phyloP scores from a whole-genome alignment of 2,888 invertebrate genomes.

The Philhelius pedissequus region DNA sequence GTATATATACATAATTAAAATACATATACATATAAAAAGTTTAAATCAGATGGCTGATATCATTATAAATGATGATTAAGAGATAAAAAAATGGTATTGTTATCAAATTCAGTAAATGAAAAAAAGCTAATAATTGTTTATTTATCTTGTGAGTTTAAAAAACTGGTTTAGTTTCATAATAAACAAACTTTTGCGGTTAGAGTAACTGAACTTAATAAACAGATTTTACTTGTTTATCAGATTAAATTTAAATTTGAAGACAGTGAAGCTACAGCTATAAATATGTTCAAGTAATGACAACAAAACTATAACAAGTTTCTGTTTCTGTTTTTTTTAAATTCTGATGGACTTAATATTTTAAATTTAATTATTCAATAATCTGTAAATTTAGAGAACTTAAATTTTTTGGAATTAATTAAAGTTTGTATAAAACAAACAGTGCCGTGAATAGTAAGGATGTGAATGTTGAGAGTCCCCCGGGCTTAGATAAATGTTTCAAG shows the following conservation, averaged over 20 bases:
- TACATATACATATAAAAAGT: too few species aligned
- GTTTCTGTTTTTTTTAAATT: not conserved
- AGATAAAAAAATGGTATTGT: not conserved
- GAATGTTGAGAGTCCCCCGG: too few species aligned
- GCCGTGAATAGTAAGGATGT: too few species aligned
- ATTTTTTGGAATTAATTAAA: too few species aligned
- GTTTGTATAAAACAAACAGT: too few species aligned
- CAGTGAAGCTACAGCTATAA: not conserved
- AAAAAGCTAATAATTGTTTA: not conserved
- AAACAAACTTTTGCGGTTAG: not conserved
- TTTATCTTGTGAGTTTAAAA: not conserved
- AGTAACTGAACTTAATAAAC: not conserved
- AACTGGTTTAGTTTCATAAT: not conserved
- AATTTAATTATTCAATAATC: too few species aligned
- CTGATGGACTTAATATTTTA: too few species aligned
- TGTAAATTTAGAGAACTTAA: too few species aligned
- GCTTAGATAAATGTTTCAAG: too few species aligned
- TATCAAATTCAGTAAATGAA: not conserved
- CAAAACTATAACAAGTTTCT: not conserved
- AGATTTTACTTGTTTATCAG: not conserved
- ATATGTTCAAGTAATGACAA: not conserved
- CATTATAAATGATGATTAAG: not conserved
- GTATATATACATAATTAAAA: too few species aligned
- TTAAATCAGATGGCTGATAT: not conserved
- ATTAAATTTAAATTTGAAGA: not conserved